These are phyloP conservation scores for Masnerella sp. DNA, from an alignment of 2,888 invertebrate genomes.

Conservation along the genomic window DNA sequence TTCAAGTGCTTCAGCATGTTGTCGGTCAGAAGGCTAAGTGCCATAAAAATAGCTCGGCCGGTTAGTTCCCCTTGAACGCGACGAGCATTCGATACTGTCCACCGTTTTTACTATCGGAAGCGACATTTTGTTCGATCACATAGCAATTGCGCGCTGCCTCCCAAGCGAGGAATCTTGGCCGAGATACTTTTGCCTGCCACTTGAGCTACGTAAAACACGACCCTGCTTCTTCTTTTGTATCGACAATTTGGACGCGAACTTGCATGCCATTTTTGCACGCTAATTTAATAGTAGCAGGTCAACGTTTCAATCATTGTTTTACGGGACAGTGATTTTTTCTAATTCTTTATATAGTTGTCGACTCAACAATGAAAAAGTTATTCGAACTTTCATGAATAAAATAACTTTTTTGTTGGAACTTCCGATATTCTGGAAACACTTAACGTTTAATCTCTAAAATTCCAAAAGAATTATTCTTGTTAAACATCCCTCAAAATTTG, in stretches of 20 bases:
- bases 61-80: slow-evolving; percentile 63
- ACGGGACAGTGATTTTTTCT: background rate
- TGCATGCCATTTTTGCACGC: background rate
- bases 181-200: slow-evolving; percentile 29
- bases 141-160: slow-evolving; percentile 43
- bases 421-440: too few species aligned
- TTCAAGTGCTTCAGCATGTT: slow-evolving; percentile 77
- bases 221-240: slow-evolving; percentile 17
- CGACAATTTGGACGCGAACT: background rate
- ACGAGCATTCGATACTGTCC: slow-evolving; percentile 64
- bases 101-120: slow-evolving; percentile 54
- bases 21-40: slow-evolving; percentile 73
- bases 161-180: slow-evolving; percentile 40
- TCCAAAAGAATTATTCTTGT: too few species aligned
- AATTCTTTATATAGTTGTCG: background rate
- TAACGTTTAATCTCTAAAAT: too few species aligned
- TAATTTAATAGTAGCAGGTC: background rate
- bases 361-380: too few species aligned
- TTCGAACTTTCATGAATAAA: too few species aligned
- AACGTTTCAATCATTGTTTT: too few species aligned
- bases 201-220: slow-evolving; percentile 9
- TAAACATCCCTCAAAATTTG: too few species aligned
- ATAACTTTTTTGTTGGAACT: too few species aligned
- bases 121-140: slow-evolving; percentile 59
- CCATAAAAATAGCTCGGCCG: slow-evolving; percentile 74